Evolutionary conservation across 2,888 invertebrate genomes (phyloP).

Genomic region (Andrena chrysosceles): DNA sequence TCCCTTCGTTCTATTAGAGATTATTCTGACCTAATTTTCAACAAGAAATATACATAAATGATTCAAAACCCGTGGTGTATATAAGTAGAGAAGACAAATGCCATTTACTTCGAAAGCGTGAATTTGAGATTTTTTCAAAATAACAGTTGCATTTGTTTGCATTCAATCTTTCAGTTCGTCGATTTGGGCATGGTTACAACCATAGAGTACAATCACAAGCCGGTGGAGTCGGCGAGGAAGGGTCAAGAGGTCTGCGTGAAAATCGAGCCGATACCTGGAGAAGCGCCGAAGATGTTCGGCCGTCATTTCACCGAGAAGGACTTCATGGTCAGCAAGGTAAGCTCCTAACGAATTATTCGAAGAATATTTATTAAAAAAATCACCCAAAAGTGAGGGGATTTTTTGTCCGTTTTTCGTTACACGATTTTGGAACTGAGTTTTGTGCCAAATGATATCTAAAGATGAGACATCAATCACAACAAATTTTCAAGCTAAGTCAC

Average conservation of each 20-base stretch:
- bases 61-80: no score
- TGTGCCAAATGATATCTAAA: no score
- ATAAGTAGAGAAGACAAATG: no score
- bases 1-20: no score
- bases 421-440: no score
- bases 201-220: constrained; percentile 98
- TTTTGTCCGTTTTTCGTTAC: no score
- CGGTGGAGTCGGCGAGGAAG: constrained; percentile 96
- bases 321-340: constrained; percentile 96
- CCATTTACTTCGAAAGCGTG: no score
- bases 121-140: not conserved
- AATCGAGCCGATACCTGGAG: constrained; percentile 98
- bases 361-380: not conserved
- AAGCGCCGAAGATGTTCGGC: constrained; percentile 99
- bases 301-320: constrained; percentile 99
- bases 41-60: no score
- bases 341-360: constrained; percentile 65
- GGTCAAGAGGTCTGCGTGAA: constrained; percentile 98
- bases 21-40: no score
- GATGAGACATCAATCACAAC: no score
- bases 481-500: no score
- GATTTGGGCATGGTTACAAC: constrained; percentile 97
- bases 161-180: constrained; percentile 90
- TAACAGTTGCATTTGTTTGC: not conserved
- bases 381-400: no score